Base-by-base conservation (phyloP, 2,888 invertebrate species). In the Phymatocera aterrima region DNA sequence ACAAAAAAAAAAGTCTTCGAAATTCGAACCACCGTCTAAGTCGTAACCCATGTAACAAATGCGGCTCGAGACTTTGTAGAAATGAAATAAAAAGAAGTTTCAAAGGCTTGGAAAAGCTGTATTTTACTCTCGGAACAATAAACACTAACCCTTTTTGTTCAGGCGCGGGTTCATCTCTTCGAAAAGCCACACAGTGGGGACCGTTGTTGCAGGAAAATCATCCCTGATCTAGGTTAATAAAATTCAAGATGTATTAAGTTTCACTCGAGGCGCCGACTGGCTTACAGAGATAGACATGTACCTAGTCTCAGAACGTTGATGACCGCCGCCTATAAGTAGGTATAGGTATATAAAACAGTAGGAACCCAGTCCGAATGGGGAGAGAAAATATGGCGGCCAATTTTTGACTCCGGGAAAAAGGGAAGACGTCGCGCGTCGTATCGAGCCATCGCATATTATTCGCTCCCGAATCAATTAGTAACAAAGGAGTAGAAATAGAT, bases 211-310 rank as follows among this genome's bases (percentile, higher is more conserved):
- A 40, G 79, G 78, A 79, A 70, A 80, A 40, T 64, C 77, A 51
- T 80, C 77, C 83, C 83, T 84, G 83, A 85, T 85, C 83, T 82
- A 79, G 82, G 84, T 83, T 84, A 85, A 85, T 84, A 85, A 85
- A 86, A 83, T 85, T 82, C 31, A 78, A 78, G 43, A 57, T 43
- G 60, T 75, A 75, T 75, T 43, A 75, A 28, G 75, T 75, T 75
- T 75, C 75, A 75, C 75, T 57, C 28, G 24, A 43, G 60, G 28
- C 54, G 75, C 75, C 75, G 75, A 72, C 75, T 57, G 54, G 75
- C 75, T 75, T 75, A 57, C n/a, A n/a, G n/a, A 34, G 12, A 8
- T 60, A n/a, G n/a, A n/a, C 28, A 24, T 46, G 24, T 40, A 68
- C 43, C 54, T n/a, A n/a, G n/a, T 64, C 64, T 68, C 6, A 43